Evolutionary conservation across 2,797 vertebrate genomes (phyloP).

Genomic region (Hippoglossus hippoglossus): DNA sequence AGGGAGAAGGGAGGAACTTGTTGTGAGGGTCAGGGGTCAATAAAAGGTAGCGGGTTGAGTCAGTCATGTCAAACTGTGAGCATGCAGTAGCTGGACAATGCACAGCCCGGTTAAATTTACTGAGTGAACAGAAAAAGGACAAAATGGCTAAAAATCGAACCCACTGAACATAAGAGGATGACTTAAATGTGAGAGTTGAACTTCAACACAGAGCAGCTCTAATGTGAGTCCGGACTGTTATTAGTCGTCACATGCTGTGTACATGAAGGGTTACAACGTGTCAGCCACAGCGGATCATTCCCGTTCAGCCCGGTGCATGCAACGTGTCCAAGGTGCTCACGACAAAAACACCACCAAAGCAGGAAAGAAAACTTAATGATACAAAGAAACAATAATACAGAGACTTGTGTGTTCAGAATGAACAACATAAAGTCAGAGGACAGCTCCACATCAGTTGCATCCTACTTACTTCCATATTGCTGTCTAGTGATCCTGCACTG

Average conservation of each 20-base stretch:
- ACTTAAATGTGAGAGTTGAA: slow-evolving; percentile 5
- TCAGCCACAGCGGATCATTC: slow-evolving; percentile 33
- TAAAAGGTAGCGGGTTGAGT: slow-evolving; percentile 22
- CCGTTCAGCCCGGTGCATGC: slow-evolving; percentile 55
- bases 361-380: slow-evolving; percentile 37
- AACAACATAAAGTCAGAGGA: slow-evolving; percentile 80
- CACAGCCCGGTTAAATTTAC: not conserved
- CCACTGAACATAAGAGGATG: slow-evolving; percentile 14
- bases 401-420: slow-evolving; percentile 76
- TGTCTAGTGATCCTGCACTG: slow-evolving; percentile 99
- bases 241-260: slow-evolving; percentile 58
- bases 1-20: slow-evolving; percentile 14
- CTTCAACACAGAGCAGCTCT: slow-evolving; percentile 5
- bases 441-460: slow-evolving; percentile 84
- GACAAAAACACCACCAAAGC: slow-evolving; percentile 48
- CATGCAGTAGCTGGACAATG: slow-evolving; percentile 55
- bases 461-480: slow-evolving; percentile 99
- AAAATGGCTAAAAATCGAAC: slow-evolving; percentile 7
- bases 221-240: slow-evolving; percentile 18
- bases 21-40: slow-evolving; percentile 27
- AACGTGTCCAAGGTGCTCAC: slow-evolving; percentile 45
- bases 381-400: slow-evolving; percentile 71
- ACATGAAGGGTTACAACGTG: slow-evolving; percentile 31
- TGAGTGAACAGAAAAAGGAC: slow-evolving; percentile 8
- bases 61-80: slow-evolving; percentile 67